phyloP scores from a whole-genome alignment of 2,888 invertebrate genomes.

The Epsilonema sp. region DNA sequence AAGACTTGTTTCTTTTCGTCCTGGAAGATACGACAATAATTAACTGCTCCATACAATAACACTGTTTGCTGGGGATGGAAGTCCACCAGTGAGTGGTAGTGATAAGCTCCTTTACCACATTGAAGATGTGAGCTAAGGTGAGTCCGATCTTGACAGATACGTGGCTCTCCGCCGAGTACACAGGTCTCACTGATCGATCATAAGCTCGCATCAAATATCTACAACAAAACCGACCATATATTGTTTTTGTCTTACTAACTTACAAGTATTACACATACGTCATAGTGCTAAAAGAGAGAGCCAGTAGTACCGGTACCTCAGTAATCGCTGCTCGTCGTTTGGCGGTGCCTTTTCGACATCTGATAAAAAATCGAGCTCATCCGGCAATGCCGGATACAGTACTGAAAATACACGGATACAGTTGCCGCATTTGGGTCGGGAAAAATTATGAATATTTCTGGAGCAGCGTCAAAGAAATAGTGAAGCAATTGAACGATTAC shows the following conservation, averaged over 20 bases:
- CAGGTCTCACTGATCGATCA: constrained; percentile 36
- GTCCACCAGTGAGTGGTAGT: too few relatives aligned
- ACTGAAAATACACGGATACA: background rate
- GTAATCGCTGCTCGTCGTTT: constrained; percentile 32
- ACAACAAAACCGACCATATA: background rate
- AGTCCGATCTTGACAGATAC: constrained; percentile 35
- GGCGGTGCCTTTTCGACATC: constrained; percentile 5
- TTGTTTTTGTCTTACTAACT: too few relatives aligned
- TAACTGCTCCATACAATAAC: too few relatives aligned
- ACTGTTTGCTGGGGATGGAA: too few relatives aligned
- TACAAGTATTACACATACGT: too few relatives aligned
- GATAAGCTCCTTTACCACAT: constrained; percentile 35
- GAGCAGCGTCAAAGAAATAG: too few relatives aligned
- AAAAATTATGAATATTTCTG: too few relatives aligned
- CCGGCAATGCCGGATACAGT: background rate
- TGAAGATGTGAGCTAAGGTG: constrained; percentile 39
- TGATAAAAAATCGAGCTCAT: background rate
- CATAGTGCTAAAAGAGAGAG: too few relatives aligned
- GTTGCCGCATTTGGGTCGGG: too few relatives aligned
- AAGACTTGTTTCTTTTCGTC: constrained; percentile 38
- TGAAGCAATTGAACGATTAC: too few relatives aligned
- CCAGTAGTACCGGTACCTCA: too few relatives aligned
- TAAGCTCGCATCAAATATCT: constrained; percentile 35
- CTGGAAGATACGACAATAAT: constrained; percentile 30
- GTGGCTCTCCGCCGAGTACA: constrained; percentile 29